Evolutionary conservation across 2,888 invertebrate genomes (phyloP).

Genomic region (Platycheirus rosarum): DNA sequence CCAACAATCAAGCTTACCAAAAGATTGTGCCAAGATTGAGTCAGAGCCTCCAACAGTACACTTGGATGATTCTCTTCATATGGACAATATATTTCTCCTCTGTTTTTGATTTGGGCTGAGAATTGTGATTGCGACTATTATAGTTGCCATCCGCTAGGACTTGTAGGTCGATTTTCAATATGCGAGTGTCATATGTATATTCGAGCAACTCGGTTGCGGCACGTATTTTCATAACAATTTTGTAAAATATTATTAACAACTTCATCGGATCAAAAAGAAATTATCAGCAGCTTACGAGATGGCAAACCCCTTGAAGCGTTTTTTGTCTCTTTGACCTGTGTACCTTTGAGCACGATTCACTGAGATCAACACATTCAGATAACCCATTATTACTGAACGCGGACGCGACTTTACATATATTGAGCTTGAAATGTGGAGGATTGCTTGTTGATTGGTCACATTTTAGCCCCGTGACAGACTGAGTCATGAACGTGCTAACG

Average conservation of each 20-base stretch:
- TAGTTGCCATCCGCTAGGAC: constrained; percentile 59
- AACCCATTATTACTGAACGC: constrained; percentile 65
- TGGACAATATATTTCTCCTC: constrained; percentile 39
- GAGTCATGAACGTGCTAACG: constrained; percentile 46
- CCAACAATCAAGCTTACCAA: constrained; percentile 57
- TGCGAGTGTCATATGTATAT: constrained; percentile 33
- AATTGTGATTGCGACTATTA: constrained; percentile 71
- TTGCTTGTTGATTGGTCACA: constrained; percentile 68
- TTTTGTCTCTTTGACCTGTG: constrained; percentile 73
- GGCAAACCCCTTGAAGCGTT: constrained; percentile 54
- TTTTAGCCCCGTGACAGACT: constrained; percentile 28
- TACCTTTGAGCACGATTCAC: constrained; percentile 72
- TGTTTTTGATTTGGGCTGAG: constrained; percentile 29
- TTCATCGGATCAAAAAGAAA: constrained; percentile 74
- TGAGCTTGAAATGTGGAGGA: constrained; percentile 62
- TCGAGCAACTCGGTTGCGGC: constrained; percentile 26
- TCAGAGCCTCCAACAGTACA: constrained; percentile 67
- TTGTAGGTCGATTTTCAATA: constrained; percentile 51
- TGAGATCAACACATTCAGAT: constrained; percentile 64
- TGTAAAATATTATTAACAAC: constrained; percentile 74
- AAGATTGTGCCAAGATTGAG: constrained; percentile 68
- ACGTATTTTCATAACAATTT: constrained; percentile 73
- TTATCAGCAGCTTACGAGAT: constrained; percentile 37
- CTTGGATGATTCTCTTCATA: constrained; percentile 50
- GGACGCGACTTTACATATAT: constrained; percentile 71